Percentiles rank a stretch among this genome's conserved stretches.
phyloP scores from a whole-genome alignment of 1,140 invertebrate species.

The Drosophila kurseongensis region DNA sequence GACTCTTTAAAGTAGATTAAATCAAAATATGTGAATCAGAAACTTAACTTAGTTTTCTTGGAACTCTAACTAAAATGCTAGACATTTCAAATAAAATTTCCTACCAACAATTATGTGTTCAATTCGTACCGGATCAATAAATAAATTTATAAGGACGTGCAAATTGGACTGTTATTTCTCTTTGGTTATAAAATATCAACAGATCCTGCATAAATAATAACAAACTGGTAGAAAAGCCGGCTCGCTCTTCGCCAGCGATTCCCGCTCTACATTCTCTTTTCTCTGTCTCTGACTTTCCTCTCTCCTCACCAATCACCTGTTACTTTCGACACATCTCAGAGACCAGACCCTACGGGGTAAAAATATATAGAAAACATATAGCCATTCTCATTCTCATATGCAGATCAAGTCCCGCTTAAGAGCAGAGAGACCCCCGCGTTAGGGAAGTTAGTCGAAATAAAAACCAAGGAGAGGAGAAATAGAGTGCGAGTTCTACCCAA shows the following conservation, averaged over 20 bases:
- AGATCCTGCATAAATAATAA: conserved; percentile 60
- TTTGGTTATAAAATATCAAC: conserved; percentile 27
- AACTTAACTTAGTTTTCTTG: too few relatives aligned
- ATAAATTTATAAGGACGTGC: neutral
- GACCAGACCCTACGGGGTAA: conserved; percentile 63
- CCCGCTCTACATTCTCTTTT: conserved; percentile 56
- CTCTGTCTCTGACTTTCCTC: conserved; percentile 17
- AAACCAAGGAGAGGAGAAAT: conserved; percentile 39
- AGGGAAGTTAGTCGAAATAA: conserved; percentile 19
- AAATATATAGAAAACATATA: conserved; percentile 8
- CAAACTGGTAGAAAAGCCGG: conserved; percentile 61
- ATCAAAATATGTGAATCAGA: too few relatives aligned
- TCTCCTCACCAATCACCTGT: conserved; percentile 67
- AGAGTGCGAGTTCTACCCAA: conserved; percentile 61
- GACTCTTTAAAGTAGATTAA: too few relatives aligned
- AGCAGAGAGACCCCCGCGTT: conserved; percentile 47
- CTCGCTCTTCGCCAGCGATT: conserved; percentile 56
- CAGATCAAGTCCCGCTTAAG: conserved; percentile 82
- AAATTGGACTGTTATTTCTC: conserved; percentile 2
- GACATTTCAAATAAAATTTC: neutral
- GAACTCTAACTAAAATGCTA: too few relatives aligned
- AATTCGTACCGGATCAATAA: neutral
- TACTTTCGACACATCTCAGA: conserved; percentile 73
- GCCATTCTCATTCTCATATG: conserved; percentile 59
- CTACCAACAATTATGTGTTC: neutral